These are phyloP conservation scores for Pseudotriccus pelzelni DNA, from an alignment of 2,797 vertebrate genomes.

Conservation along the genomic window DNA sequence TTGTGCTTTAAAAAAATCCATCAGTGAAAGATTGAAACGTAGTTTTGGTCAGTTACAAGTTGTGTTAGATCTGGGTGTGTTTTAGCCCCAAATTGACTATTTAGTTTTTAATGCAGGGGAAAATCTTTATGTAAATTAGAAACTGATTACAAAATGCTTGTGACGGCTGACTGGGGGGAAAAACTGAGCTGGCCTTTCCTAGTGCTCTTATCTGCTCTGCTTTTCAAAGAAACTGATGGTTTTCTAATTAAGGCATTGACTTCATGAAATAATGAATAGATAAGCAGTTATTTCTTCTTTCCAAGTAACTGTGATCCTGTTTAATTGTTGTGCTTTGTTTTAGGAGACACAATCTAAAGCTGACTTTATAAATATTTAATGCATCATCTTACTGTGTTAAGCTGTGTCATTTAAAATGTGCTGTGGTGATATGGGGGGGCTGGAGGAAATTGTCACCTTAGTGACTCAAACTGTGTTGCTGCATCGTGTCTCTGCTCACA, in stretches of 20 bases:
- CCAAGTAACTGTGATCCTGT: neutral
- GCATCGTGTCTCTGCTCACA: neutral
- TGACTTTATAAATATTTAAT: neutral
- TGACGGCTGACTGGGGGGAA: neutral
- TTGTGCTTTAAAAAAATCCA: slow-evolving; percentile 41
- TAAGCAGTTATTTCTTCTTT: neutral
- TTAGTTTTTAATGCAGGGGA: neutral
- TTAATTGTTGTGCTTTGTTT: neutral
- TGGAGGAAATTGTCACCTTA: neutral
- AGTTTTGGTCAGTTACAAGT: neutral
- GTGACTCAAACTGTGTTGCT: neutral
- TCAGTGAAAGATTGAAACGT: neutral
- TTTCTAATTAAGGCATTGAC: neutral
- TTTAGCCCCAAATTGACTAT: neutral
- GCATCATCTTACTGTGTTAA: neutral
- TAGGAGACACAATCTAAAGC: neutral
- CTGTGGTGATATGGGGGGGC: neutral
- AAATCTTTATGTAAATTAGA: neutral
- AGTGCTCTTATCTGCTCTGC: neutral
- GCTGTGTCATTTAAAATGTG: neutral
- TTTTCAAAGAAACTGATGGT: neutral
- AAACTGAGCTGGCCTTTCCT: neutral
- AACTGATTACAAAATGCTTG: neutral
- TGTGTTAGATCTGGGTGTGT: neutral
- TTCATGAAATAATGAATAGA: neutral